These are phyloP conservation scores for Agelaius tricolor DNA, from an alignment of 2,113 vertebrate genomes.

Conservation along the genomic window DNA sequence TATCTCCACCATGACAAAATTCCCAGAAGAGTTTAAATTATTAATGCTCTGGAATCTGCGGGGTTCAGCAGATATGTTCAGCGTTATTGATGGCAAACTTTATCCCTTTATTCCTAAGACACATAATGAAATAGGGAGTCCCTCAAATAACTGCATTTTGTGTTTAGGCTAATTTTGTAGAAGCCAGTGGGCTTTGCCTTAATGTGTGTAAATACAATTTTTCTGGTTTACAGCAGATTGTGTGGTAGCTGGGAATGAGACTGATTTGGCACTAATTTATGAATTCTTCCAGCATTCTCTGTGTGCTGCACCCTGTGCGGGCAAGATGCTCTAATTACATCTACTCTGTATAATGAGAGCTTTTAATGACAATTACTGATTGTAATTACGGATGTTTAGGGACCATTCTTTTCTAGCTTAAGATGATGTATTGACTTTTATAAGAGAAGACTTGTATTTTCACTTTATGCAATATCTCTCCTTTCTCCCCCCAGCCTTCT, in stretches of 20 bases:
- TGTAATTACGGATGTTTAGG: constrained; percentile 68
- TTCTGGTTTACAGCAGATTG: constrained; percentile 53
- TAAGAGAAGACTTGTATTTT: constrained; percentile 38
- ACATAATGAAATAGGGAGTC: constrained; percentile 84
- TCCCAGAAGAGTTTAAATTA: constrained; percentile 91
- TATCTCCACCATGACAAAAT: constrained; percentile 82
- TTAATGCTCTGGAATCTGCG: constrained; percentile 87
- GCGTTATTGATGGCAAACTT: constrained; percentile 86
- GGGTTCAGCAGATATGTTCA: constrained; percentile 86
- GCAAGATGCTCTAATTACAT: constrained; percentile 75
- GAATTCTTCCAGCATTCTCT: constrained; percentile 60
- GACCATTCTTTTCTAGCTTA: constrained; percentile 53
- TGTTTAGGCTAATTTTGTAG: constrained; percentile 83
- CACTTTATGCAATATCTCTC: background rate
- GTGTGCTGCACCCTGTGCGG: constrained; percentile 53
- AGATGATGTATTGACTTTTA: constrained; percentile 71
- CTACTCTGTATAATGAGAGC: constrained; percentile 70
- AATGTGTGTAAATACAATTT: constrained; percentile 72
- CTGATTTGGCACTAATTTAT: constrained; percentile 78
- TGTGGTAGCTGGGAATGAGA: constrained; percentile 63
- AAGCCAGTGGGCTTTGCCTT: constrained; percentile 71
- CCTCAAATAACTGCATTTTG: constrained; percentile 75
- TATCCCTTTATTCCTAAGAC: constrained; percentile 82
- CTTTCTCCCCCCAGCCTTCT: background rate
- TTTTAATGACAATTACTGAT: constrained; percentile 79